phyloP scores from a whole-genome alignment of 2,797 vertebrate genomes.

The Pipistrellus nathusii region DNA sequence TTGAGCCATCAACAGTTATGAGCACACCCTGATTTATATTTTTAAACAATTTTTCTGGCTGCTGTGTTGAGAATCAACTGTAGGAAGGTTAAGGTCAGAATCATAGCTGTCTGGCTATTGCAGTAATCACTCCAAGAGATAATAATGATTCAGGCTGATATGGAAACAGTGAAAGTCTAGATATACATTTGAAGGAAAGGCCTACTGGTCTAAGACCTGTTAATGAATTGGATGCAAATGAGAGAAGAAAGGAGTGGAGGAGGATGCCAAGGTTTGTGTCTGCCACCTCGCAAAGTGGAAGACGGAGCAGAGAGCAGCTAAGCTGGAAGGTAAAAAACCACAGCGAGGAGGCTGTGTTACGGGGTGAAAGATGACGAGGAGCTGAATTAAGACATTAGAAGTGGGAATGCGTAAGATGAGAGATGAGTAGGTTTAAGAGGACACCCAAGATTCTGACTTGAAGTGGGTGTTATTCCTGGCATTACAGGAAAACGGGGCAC shows the following conservation, averaged over 20 bases:
- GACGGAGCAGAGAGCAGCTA: neutral
- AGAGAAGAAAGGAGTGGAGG: neutral
- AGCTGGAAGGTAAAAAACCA: neutral
- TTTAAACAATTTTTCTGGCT: neutral
- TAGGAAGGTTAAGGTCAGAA: neutral
- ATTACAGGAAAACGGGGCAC: neutral
- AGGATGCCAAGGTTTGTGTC: neutral
- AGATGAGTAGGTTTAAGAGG: neutral
- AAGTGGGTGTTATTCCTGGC: neutral
- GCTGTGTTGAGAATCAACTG: neutral
- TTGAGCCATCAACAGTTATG: neutral
- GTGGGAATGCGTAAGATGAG: neutral
- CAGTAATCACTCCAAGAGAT: neutral
- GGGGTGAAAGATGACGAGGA: neutral
- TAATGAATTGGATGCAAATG: neutral
- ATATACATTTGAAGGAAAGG: neutral
- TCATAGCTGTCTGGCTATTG: neutral
- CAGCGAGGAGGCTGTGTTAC: neutral
- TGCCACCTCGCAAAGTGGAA: neutral
- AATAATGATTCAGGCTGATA: too few relatives aligned
- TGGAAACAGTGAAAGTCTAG: neutral
- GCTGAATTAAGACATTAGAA: neutral
- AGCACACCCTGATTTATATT: neutral
- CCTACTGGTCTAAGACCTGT: neutral
- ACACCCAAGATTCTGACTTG: neutral